Conservation (phyloP, 2,113 vertebrate species). For the Cettia cetti region DNA sequence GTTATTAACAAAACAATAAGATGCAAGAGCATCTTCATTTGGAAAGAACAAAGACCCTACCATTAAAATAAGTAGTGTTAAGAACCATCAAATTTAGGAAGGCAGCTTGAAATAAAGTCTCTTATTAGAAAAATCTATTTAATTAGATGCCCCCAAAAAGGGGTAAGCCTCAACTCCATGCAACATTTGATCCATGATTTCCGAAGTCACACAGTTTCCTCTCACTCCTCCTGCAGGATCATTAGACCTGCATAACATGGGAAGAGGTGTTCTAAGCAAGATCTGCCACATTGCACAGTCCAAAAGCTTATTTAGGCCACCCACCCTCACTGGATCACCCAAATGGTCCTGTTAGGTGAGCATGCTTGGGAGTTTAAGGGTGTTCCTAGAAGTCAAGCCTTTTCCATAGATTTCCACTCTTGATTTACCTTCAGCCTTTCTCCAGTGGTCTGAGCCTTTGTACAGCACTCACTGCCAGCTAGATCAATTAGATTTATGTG, state of each 20-base stretch:
- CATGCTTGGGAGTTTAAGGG: not conserved
- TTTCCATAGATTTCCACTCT: not conserved
- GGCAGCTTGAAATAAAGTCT: not conserved
- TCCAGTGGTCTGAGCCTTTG: slow-evolving; percentile 80
- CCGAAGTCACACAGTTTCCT: not conserved
- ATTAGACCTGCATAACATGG: not conserved
- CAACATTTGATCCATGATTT: not conserved
- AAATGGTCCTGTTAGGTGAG: not conserved
- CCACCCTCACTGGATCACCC: not conserved
- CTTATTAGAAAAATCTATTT: not conserved
- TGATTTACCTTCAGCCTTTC: slow-evolving; percentile 84
- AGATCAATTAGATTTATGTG: slow-evolving; percentile 90
- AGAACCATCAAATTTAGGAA: not conserved
- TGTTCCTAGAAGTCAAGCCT: not conserved
- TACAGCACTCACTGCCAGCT: slow-evolving; percentile 90
- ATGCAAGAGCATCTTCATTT: not conserved
- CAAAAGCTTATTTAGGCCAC: not conserved
- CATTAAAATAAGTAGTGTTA: not conserved
- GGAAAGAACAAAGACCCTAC: not conserved
- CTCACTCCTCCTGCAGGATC: not conserved
- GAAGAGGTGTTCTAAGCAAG: not conserved
- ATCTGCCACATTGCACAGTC: not conserved
- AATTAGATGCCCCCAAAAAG: not conserved
- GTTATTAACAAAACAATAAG: not conserved
- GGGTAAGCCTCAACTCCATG: not conserved